Conservation (phyloP, 2,888 invertebrate species). For the Onchidella celtica region DNA sequence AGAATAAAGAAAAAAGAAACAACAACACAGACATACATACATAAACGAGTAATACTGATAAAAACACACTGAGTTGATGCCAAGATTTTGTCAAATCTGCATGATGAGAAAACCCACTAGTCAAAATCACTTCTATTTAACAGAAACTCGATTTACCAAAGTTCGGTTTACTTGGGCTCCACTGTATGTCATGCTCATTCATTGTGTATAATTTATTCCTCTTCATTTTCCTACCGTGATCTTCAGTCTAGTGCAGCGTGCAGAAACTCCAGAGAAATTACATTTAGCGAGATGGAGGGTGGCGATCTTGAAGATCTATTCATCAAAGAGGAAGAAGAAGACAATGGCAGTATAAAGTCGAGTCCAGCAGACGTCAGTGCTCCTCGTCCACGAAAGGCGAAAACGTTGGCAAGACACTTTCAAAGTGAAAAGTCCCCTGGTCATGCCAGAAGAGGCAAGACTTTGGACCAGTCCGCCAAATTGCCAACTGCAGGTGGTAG, state of each 20-base stretch:
- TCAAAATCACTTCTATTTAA: no score
- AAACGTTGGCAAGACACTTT: conserved; percentile 29
- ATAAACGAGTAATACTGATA: no score
- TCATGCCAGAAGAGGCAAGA: background rate
- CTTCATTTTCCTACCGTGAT: background rate
- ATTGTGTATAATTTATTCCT: no score
- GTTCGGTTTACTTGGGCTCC: no score
- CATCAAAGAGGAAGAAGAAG: conserved; percentile 30
- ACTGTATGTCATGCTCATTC: no score
- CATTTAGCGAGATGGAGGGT: conserved; percentile 15
- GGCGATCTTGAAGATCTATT: background rate
- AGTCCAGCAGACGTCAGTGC: background rate
- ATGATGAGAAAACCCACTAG: no score
- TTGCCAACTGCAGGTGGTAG: background rate
- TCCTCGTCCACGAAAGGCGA: background rate
- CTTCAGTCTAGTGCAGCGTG: background rate
- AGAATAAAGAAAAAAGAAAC: no score
- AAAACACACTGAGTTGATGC: no score
- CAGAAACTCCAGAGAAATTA: background rate
- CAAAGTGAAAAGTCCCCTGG: conserved; percentile 31
- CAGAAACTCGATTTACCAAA: no score
- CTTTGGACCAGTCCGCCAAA: background rate
- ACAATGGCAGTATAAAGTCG: conserved; percentile 17
- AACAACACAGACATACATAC: no score
- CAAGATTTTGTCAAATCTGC: no score